Percentiles rank a stretch among this genome's conserved stretches.
These are phyloP conservation scores for Eidolon dupreanum DNA, from an alignment of 2,797 vertebrate genomes.

Conservation along the genomic window DNA sequence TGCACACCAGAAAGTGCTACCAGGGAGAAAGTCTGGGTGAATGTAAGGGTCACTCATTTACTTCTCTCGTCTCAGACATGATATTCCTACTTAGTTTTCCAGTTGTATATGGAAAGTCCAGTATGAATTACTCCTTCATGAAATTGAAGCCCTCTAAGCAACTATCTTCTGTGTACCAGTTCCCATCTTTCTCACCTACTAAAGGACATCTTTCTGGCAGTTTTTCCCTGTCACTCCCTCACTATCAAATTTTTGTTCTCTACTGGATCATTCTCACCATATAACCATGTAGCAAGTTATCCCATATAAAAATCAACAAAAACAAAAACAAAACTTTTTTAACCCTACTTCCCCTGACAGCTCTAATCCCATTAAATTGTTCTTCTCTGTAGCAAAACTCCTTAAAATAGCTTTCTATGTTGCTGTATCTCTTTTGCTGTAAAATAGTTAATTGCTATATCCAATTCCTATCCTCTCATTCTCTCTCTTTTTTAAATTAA, in stretches of 20 bases:
- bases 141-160: neutral
- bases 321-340: neutral
- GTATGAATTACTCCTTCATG: neutral
- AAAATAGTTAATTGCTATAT: neutral
- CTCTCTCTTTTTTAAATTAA: too few species aligned
- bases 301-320: neutral
- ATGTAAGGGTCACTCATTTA: neutral
- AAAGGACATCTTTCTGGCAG: neutral
- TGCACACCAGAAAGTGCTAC: neutral
- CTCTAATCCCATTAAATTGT: neutral
- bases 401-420: neutral
- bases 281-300: neutral
- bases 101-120: neutral
- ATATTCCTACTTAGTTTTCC: neutral
- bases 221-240: neutral
- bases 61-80: neutral
- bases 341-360: neutral
- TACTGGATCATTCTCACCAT: neutral
- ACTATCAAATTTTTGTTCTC: neutral
- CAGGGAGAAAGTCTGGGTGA: neutral
- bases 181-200: neutral
- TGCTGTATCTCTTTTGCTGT: too few species aligned
- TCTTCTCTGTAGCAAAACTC: neutral
- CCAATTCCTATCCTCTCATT: neutral
- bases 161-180: neutral